phyloP scores from a whole-genome alignment of 1,140 invertebrate species.

The Brachionus sp. region DNA sequence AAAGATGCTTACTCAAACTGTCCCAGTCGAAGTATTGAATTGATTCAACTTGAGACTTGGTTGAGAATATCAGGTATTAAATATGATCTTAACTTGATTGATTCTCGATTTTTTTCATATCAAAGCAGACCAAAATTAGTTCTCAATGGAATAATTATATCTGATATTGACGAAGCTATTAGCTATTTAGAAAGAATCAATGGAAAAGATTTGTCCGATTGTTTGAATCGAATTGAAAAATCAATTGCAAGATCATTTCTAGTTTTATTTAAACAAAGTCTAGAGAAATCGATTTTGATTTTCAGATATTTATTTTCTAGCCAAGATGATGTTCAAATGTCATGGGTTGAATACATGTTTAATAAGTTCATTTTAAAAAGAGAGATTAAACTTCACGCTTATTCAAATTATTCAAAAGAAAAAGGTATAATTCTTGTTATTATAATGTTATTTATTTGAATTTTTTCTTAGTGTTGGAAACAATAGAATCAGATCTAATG shows the following conservation, averaged over 20 bases:
- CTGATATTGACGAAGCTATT: neutral
- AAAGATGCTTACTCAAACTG: neutral
- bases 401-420: neutral
- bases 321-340: neutral
- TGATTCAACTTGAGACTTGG: slow-evolving; percentile 3
- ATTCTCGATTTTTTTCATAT: neutral
- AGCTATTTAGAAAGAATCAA: neutral
- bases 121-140: neutral
- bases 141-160: neutral
- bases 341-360: neutral
- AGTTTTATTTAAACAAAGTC: neutral
- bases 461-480: neutral
- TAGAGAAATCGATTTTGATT: neutral
- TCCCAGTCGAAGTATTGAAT: neutral
- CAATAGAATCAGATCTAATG: neutral
- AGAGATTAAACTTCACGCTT: neutral
- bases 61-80: neutral
- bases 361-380: neutral
- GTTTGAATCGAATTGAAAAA: slow-evolving; percentile 21
- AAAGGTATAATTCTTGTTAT: neutral
- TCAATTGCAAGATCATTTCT: neutral
- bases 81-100: neutral
- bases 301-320: neutral
- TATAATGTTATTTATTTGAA: neutral
- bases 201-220: neutral